Percentiles rank a stretch among this genome's conserved stretches.
These are phyloP conservation scores for Drosophila pruinosa DNA, from an alignment of 1,140 invertebrate species.

Conservation along the genomic window DNA sequence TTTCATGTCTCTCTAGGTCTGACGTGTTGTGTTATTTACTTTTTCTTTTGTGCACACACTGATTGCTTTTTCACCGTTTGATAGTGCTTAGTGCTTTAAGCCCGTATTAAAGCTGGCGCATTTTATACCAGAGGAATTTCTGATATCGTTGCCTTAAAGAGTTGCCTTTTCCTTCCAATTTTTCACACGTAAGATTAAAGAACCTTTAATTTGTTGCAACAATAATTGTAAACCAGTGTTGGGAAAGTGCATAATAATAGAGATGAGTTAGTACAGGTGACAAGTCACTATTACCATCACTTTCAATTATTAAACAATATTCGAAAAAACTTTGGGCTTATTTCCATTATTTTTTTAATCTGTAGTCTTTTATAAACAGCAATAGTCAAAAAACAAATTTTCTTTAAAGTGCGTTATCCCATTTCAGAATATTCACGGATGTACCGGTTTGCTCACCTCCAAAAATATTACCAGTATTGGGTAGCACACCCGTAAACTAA, in stretches of 20 bases:
- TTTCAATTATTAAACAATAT: background rate
- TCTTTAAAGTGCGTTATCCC: too few relatives aligned
- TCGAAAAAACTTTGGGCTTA: background rate
- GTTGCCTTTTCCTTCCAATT: constrained; percentile 24
- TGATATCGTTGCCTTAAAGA: constrained; percentile 14
- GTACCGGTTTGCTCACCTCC: constrained; percentile 9
- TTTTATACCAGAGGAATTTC: constrained; percentile 32
- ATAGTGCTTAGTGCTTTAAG: constrained; percentile 10
- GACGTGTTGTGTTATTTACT: constrained; percentile 79
- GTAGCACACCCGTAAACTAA: background rate
- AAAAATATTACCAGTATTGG: constrained; percentile 1
- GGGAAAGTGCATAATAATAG: constrained; percentile 2
- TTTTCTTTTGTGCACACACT: constrained; percentile 48
- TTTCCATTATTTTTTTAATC: background rate
- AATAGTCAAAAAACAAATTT: too few relatives aligned
- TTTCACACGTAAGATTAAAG: constrained; percentile 75
- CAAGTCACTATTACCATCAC: background rate
- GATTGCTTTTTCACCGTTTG: constrained; percentile 30
- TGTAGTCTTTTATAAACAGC: background rate
- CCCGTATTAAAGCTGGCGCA: constrained; percentile 41
- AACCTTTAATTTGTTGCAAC: constrained; percentile 67
- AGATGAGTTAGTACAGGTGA: constrained; percentile 20
- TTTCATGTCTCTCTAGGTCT: constrained; percentile 49
- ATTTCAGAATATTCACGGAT: background rate
- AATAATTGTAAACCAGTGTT: constrained; percentile 48